Conservation (phyloP, 2,113 vertebrate genomes). For the Terrapene triunguis region DNA sequence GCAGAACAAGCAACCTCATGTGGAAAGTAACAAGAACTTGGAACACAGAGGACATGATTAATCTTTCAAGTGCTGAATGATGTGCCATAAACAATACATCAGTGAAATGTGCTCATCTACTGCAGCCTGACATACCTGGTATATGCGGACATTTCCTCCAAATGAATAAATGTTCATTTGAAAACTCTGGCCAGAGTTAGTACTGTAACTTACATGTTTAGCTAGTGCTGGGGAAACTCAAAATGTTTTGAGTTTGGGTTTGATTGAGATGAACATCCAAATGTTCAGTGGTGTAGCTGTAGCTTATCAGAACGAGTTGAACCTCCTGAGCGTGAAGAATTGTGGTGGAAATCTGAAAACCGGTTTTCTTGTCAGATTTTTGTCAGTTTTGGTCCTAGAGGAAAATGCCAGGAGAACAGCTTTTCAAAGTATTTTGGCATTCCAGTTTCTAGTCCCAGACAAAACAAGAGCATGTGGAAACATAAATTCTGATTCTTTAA, state of each 20-base stretch:
- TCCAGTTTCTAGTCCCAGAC: slow-evolving; percentile 4
- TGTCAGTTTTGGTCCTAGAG: slow-evolving; percentile 1
- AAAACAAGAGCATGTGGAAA: slow-evolving; percentile 29
- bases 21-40: slow-evolving; percentile 15
- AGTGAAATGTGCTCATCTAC: background rate
- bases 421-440: slow-evolving; percentile 62
- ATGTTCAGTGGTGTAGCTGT: slow-evolving; percentile 19
- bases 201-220: slow-evolving; percentile 25
- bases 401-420: slow-evolving; percentile 46
- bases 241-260: background rate
- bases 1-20: background rate
- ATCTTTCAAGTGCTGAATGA: slow-evolving; percentile 22
- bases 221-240: background rate
- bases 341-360: slow-evolving; percentile 28
- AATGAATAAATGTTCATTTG: background rate
- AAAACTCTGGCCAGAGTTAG: background rate
- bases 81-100: background rate
- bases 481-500: background rate
- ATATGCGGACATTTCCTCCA: slow-evolving; percentile 52
- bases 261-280: slow-evolving; percentile 37
- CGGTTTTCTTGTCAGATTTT: slow-evolving; percentile 48
- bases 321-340: background rate
- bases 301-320: background rate
- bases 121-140: background rate
- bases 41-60: background rate